Evolutionary conservation across 2,113 vertebrate species (phyloP).

Genomic region (Nyctereutes procyonoides): DNA sequence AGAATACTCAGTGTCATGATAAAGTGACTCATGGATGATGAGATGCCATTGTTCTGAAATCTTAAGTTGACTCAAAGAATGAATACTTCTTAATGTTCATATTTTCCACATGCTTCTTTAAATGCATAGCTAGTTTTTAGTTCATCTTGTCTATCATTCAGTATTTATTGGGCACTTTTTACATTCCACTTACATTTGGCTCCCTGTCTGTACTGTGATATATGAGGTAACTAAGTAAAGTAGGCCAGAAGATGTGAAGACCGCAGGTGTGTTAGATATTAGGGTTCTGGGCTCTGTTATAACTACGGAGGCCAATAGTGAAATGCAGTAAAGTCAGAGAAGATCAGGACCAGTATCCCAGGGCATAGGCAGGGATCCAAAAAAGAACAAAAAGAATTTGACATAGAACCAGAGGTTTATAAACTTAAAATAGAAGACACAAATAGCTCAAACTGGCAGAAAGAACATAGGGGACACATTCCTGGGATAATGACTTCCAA

Average conservation of each 20-base stretch:
- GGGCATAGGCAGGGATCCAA: not conserved
- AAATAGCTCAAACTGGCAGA: not conserved
- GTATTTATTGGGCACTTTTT: not conserved
- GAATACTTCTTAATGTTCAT: not conserved
- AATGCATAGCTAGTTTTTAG: not conserved
- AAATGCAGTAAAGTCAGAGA: not conserved
- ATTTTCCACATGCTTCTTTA: not conserved
- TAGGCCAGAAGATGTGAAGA: not conserved
- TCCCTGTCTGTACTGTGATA: not conserved
- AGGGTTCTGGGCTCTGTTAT: not conserved
- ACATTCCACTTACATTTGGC: not conserved
- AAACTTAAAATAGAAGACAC: not conserved
- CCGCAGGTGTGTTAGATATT: not conserved
- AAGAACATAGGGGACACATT: not conserved
- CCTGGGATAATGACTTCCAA: not conserved
- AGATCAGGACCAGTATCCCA: not conserved
- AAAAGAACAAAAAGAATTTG: not conserved
- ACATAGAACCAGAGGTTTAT: not conserved
- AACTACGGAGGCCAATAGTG: not conserved
- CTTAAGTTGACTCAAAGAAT: not conserved
- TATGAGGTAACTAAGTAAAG: not conserved
- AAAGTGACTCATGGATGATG: not conserved
- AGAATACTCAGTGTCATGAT: not conserved
- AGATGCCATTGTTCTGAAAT: not conserved
- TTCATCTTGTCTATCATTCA: not conserved